Conservation (phyloP, 1,140 invertebrate genomes). For the Lordiphosa mommai region DNA sequence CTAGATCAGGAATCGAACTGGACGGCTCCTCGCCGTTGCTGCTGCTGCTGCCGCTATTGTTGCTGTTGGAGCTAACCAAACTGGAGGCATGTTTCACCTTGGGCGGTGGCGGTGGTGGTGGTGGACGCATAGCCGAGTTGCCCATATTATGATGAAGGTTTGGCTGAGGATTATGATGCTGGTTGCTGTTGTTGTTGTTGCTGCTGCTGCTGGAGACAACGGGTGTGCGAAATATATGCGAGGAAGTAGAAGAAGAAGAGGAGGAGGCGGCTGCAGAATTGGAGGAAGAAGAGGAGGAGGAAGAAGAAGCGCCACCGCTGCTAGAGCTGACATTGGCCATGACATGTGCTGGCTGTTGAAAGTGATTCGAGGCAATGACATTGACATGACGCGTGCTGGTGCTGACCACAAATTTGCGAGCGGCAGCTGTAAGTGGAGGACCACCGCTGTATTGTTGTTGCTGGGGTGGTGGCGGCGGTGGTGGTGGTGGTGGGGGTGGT, state of each 20-base stretch:
- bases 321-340: slow-evolving; percentile 53
- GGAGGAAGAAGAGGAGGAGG: slow-evolving; percentile 16
- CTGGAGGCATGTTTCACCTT: slow-evolving; percentile 76
- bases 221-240: slow-evolving; percentile 74
- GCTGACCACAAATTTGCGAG: slow-evolving; percentile 69
- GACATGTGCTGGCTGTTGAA: slow-evolving; percentile 55
- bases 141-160: slow-evolving; percentile 20
- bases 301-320: slow-evolving; percentile 17
- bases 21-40: slow-evolving; percentile 85
- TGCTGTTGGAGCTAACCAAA: slow-evolving; percentile 16
- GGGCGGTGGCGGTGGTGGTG: slow-evolving; percentile 82
- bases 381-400: slow-evolving; percentile 68
- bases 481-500: slow-evolving; percentile 37
- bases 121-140: slow-evolving; percentile 81
- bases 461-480: slow-evolving; percentile 24
- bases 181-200: slow-evolving; percentile 32
- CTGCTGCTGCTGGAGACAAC: slow-evolving; percentile 72
- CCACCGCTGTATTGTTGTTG: slow-evolving; percentile 13
- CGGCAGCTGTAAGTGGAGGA: slow-evolving; percentile 47
- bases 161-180: slow-evolving; percentile 22
- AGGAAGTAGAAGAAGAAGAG: slow-evolving; percentile 20
- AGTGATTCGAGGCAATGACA: slow-evolving; percentile 62
- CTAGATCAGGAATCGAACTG: slow-evolving; percentile 91
- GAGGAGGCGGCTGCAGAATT: slow-evolving; percentile 23
- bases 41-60: slow-evolving; percentile 14